Conservation (phyloP, 1,140 invertebrate genomes). For the Drosophila sp. region DNA sequence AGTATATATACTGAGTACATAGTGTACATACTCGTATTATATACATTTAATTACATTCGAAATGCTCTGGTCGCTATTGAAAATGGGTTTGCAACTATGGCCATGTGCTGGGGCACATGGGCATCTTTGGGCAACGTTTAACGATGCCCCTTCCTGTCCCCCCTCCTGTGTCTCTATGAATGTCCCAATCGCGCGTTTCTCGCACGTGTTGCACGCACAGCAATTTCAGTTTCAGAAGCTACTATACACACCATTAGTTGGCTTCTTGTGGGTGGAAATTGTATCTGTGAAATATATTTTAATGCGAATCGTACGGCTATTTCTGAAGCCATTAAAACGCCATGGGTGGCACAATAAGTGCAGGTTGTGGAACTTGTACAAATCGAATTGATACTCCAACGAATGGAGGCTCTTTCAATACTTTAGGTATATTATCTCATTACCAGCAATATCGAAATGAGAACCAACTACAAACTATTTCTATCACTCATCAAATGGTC, state of each 20-base stretch:
- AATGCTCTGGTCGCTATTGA: constrained; percentile 19
- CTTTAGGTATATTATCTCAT: background rate
- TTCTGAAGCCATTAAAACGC: constrained; percentile 43
- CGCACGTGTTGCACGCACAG: constrained; percentile 52
- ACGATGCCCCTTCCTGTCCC: constrained; percentile 1
- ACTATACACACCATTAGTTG: constrained; percentile 32
- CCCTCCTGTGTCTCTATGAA: too few species aligned
- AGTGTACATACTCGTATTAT: constrained; percentile 32
- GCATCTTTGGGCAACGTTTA: constrained; percentile 33
- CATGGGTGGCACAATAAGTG: constrained; percentile 42
- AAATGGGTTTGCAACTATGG: constrained; percentile 37
- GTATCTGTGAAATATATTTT: constrained; percentile 50
- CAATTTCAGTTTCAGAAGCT: constrained; percentile 29
- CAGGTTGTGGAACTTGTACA: constrained; percentile 1
- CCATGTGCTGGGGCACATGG: constrained; percentile 22
- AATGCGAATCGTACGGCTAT: constrained; percentile 40
- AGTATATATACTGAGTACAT: too few species aligned
- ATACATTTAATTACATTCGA: constrained; percentile 50
- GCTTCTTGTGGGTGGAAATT: constrained; percentile 34
- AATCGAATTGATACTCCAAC: constrained; percentile 15
- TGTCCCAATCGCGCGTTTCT: background rate
- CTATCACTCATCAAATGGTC: too few species aligned
- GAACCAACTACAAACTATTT: background rate
- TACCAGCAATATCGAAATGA: background rate
- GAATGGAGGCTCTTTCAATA: background rate